Conservation (phyloP, 1,140 invertebrate genomes). For the Capitella teleta region DNA sequence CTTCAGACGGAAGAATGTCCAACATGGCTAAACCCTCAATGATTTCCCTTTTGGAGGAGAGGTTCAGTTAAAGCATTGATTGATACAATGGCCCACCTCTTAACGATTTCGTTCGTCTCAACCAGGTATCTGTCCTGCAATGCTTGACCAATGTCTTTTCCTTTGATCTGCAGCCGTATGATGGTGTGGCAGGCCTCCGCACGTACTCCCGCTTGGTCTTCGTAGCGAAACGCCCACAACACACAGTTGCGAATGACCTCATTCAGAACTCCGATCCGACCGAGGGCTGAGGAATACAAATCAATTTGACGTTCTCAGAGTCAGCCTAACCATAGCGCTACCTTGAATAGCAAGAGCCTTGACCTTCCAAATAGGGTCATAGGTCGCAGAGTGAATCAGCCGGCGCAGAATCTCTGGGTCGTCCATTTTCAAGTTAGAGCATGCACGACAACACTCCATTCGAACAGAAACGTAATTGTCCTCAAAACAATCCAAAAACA, state of each 20-base stretch:
- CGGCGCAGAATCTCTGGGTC: conserved; percentile 30
- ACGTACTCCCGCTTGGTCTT: conserved; percentile 31
- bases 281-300: conserved; percentile 30
- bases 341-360: conserved; percentile 41
- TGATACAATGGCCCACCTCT: conserved; percentile 26
- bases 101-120: conserved; percentile 27
- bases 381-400: conserved; percentile 32
- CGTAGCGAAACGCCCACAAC: conserved; percentile 39
- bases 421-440: conserved; percentile 29
- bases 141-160: conserved; percentile 27
- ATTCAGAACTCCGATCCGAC: conserved; percentile 28
- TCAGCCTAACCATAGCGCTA: too few species aligned
- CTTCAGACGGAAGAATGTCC: conserved; percentile 32
- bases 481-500: conserved; percentile 37
- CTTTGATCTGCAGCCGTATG: conserved; percentile 20
- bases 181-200: conserved; percentile 38
- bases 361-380: conserved; percentile 39
- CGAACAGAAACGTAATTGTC: conserved; percentile 36
- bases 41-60: too few species aligned
- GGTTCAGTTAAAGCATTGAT: too few species aligned
- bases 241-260: conserved; percentile 27
- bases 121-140: conserved; percentile 37
- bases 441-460: conserved; percentile 33
- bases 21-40: conserved; percentile 25
- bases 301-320: too few species aligned